phyloP scores from a whole-genome alignment of 2,113 vertebrate species.

The Callorhinus ursinus region DNA sequence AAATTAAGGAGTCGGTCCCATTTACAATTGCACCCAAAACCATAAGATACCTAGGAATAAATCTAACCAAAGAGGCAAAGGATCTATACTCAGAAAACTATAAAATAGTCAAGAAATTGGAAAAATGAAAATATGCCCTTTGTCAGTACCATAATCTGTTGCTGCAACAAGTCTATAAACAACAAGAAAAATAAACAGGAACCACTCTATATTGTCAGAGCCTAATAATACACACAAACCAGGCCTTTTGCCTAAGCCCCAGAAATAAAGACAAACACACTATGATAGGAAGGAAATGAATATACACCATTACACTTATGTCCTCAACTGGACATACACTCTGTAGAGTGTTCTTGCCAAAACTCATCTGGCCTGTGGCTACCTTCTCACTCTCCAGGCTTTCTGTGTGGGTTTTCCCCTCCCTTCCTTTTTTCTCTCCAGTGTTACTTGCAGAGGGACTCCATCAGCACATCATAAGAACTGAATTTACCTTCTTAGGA shows the following conservation, averaged over 20 bases:
- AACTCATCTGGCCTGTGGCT: neutral
- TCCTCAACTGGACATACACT: neutral
- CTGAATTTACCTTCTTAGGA: neutral
- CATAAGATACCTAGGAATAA: no score
- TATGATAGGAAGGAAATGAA: neutral
- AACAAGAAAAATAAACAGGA: slow-evolving; percentile 30
- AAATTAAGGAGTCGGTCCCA: no score
- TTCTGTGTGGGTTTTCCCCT: neutral
- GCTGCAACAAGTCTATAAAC: neutral
- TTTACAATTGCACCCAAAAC: no score
- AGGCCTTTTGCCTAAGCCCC: neutral
- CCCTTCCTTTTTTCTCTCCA: neutral
- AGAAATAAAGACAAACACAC: slow-evolving; percentile 24
- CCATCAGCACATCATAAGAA: neutral
- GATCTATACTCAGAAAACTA: no score
- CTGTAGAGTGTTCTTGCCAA: neutral
- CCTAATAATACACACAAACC: neutral
- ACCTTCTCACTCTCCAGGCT: neutral
- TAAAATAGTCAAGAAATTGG: neutral
- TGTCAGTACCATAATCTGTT: neutral
- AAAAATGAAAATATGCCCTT: neutral
- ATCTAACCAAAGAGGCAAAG: no score
- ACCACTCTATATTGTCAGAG: neutral
- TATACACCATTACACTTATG: fast-evolving
- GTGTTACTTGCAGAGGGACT: neutral